Percentiles rank a stretch among this genome's conserved stretches.
These are phyloP conservation scores for Papilio elwesi DNA, from an alignment of 2,888 invertebrate genomes.

Conservation along the genomic window DNA sequence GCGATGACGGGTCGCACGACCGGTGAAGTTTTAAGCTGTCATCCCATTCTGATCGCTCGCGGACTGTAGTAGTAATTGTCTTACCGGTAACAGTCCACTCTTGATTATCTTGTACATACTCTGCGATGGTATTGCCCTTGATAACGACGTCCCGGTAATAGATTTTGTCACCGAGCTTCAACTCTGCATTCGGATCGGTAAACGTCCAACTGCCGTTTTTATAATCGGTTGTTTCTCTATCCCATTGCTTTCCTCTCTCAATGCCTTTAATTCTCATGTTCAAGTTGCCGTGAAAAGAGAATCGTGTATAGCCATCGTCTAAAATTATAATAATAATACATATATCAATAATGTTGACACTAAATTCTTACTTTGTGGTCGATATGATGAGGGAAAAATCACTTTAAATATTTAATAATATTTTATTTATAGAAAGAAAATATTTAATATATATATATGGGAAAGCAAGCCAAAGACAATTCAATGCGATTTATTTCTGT, in stretches of 20 bases:
- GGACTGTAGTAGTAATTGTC: neutral
- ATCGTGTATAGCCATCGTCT: conserved; percentile 87
- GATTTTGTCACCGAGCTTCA: conserved; percentile 87
- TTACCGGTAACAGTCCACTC: conserved; percentile 83
- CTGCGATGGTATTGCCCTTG: conserved; percentile 85
- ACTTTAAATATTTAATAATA: no score
- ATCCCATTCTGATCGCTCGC: no score
- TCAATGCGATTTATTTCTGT: no score
- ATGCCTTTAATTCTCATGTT: conserved; percentile 89
- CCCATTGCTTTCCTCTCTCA: conserved; percentile 86
- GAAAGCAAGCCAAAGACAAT: no score
- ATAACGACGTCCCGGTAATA: conserved; percentile 91
- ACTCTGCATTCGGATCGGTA: conserved; percentile 81
- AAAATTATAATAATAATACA: conserved; percentile 41
- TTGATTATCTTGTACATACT: conserved; percentile 86
- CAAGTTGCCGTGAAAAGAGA: conserved; percentile 90
- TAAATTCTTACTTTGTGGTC: no score
- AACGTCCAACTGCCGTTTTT: conserved; percentile 88
- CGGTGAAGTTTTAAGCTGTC: no score
- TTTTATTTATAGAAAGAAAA: no score
- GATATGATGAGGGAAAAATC: no score
- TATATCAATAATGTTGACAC: no score
- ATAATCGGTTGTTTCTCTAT: conserved; percentile 85
- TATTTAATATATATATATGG: no score
- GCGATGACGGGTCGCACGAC: no score